A percentile compares a stretch with the other conserved stretches of the same genome.
These are phyloP conservation scores for Taenaris catops DNA, from an alignment of 2,888 invertebrate species.

Conservation along the genomic window DNA sequence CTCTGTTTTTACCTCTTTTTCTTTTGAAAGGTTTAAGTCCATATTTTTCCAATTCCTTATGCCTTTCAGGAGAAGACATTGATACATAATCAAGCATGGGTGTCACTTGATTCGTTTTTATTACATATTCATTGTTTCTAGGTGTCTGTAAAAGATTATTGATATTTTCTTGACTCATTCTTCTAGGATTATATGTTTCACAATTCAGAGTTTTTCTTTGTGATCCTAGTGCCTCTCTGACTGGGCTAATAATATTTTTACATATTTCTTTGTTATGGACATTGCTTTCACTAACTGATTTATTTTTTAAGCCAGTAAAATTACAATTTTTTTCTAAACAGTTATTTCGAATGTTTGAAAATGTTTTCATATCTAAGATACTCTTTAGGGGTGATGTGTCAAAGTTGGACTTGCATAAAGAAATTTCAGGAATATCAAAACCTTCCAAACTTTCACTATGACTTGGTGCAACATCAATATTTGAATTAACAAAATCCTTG, in stretches of 20 bases:
- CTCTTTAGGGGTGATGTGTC: too few relatives aligned
- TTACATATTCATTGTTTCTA: conserved; percentile 55
- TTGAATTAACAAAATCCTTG: conserved; percentile 5
- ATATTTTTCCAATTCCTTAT: conserved; percentile 80
- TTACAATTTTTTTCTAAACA: not conserved
- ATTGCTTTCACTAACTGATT: conserved; percentile 30
- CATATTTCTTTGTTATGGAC: conserved; percentile 35
- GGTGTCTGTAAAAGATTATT: conserved; percentile 43
- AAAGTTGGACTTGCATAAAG: conserved; percentile 52
- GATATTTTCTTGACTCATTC: conserved; percentile 16
- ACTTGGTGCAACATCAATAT: not conserved
- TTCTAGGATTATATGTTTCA: conserved; percentile 28
- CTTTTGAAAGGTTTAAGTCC: conserved; percentile 84
- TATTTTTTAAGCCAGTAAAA: conserved; percentile 1
- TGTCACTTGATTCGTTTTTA: conserved; percentile 77
- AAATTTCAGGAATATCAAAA: conserved; percentile 77
- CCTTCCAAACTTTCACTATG: conserved; percentile 32
- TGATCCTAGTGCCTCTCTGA: conserved; percentile 9
- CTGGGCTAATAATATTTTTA: conserved; percentile 12
- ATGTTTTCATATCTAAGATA: conserved; percentile 25
- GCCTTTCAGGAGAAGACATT: conserved; percentile 79
- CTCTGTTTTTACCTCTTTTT: conserved; percentile 79
- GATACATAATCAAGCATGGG: conserved; percentile 79
- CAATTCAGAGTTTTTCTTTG: not conserved
- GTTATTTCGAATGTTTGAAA: conserved; percentile 24